Evolutionary conservation across 2,113 vertebrate genomes (phyloP).

Genomic region (Anarrhichthys ocellatus): DNA sequence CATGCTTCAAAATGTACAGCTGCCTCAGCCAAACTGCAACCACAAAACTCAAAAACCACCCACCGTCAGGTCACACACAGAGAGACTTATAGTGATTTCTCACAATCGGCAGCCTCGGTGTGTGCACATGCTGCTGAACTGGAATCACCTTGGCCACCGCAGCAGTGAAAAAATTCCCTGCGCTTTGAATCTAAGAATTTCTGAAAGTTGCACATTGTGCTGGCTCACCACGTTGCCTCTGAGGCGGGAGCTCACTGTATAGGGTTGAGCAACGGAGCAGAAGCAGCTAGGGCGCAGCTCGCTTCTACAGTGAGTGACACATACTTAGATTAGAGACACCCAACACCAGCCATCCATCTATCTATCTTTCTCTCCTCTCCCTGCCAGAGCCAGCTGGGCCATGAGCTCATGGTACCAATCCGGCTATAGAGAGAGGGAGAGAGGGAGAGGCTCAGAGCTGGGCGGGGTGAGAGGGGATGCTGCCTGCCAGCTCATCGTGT

Average conservation of each 20-base stretch:
- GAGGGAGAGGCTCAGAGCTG: constrained; percentile 22
- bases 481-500: constrained; percentile 69
- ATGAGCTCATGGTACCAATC: constrained; percentile 73
- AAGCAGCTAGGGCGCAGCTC: constrained; percentile 52
- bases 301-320: constrained; percentile 67
- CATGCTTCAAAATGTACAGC: constrained; percentile 22
- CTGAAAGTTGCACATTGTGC: constrained; percentile 58
- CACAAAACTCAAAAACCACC: constrained; percentile 34
- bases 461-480: constrained; percentile 58
- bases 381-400: constrained; percentile 64
- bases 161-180: constrained; percentile 57
- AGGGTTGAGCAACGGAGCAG: constrained; percentile 33
- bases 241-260: constrained; percentile 60
- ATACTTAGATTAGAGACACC: constrained; percentile 73
- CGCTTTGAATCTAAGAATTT: constrained; percentile 35
- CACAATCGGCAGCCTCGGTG: constrained; percentile 26
- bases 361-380: constrained; percentile 26
- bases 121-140: constrained; percentile 37
- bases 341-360: constrained; percentile 60
- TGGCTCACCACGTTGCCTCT: constrained; percentile 45
- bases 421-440: constrained; percentile 21
- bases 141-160: constrained; percentile 39
- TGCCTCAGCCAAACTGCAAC: constrained; percentile 49
- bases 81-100: constrained; percentile 20
- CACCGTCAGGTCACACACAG: constrained; percentile 32